These are phyloP conservation scores for Mechanitis mazaeus DNA, from an alignment of 2,888 invertebrate genomes.

Conservation along the genomic window DNA sequence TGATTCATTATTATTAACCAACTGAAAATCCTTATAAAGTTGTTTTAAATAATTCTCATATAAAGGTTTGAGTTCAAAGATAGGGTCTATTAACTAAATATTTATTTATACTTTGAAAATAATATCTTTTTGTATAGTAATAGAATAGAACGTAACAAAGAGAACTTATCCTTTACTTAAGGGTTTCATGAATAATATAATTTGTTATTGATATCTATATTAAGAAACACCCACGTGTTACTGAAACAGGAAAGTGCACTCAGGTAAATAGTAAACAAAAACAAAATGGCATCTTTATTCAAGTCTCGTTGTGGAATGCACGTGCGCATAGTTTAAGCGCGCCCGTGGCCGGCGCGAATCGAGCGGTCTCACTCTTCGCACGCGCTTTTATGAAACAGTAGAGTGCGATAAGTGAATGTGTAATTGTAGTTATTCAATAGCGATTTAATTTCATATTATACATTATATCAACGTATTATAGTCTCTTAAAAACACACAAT, in stretches of 20 bases:
- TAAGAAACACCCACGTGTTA: conserved; percentile 24
- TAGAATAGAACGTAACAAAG: too few relatives aligned
- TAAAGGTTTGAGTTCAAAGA: too few relatives aligned
- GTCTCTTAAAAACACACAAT: neutral
- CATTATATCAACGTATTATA: neutral
- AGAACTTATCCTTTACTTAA: too few relatives aligned
- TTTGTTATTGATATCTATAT: conserved; percentile 6
- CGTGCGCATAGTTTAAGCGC: conserved; percentile 21
- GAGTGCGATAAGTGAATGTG: neutral
- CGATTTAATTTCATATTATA: neutral
- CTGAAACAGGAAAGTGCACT: conserved; percentile 30
- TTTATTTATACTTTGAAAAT: too few relatives aligned
- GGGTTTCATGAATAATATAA: neutral
- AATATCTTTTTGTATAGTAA: too few relatives aligned
- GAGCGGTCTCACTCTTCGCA: conserved; percentile 11
- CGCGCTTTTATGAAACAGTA: conserved; percentile 16
- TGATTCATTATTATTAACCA: too few relatives aligned
- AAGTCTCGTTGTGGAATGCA: conserved; percentile 27
- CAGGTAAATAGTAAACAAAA: conserved; percentile 26
- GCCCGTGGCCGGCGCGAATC: conserved; percentile 24
- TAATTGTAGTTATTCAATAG: too few relatives aligned
- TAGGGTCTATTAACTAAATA: too few relatives aligned
- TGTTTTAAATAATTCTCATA: too few relatives aligned
- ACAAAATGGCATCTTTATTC: conserved; percentile 28
- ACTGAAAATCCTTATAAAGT: too few relatives aligned